Conservation (phyloP, 2,797 vertebrate genomes). For the Sandelia bainsii region DNA sequence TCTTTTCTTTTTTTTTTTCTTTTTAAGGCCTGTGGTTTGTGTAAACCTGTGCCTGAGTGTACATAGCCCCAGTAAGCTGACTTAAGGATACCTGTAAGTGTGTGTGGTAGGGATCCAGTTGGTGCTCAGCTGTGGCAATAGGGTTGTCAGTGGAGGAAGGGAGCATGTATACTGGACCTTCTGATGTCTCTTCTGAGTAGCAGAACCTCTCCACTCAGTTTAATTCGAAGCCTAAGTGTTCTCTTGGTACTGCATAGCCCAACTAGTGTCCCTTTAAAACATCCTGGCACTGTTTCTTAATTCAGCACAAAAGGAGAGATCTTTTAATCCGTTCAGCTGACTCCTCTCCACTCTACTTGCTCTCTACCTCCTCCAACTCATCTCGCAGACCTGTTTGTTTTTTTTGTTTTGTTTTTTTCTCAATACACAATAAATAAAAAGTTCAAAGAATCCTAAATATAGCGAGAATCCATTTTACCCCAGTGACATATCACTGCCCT, state of each 20-base stretch:
- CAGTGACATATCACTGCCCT: constrained; percentile 32
- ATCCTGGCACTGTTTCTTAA: constrained; percentile 34
- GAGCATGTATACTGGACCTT: constrained; percentile 76
- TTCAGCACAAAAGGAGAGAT: constrained; percentile 40
- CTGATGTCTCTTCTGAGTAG: constrained; percentile 67
- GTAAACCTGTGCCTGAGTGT: constrained; percentile 78
- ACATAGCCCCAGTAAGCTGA: constrained; percentile 77
- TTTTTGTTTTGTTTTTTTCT: constrained; percentile 17
- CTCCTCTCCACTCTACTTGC: constrained; percentile 48
- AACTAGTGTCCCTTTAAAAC: constrained; percentile 37
- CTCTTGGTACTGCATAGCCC: constrained; percentile 49
- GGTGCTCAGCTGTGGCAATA: constrained; percentile 52
- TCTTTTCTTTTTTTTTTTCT: constrained; percentile 34
- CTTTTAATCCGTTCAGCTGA: constrained; percentile 40
- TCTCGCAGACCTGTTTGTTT: constrained; percentile 48
- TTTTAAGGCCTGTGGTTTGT: constrained; percentile 74
- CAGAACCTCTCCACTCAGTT: constrained; percentile 63
- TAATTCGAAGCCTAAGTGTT: constrained; percentile 67
- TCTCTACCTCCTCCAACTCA: constrained; percentile 48
- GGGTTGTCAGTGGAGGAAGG: constrained; percentile 57
- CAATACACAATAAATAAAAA: constrained; percentile 22
- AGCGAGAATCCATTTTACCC: constrained; percentile 24
- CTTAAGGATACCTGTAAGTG: constrained; percentile 63
- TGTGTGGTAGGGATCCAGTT: constrained; percentile 68
- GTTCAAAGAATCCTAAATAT: constrained; percentile 30